Evolutionary conservation across 1,140 invertebrate species (phyloP).

Genomic region (Drosophila kurseongensis): DNA sequence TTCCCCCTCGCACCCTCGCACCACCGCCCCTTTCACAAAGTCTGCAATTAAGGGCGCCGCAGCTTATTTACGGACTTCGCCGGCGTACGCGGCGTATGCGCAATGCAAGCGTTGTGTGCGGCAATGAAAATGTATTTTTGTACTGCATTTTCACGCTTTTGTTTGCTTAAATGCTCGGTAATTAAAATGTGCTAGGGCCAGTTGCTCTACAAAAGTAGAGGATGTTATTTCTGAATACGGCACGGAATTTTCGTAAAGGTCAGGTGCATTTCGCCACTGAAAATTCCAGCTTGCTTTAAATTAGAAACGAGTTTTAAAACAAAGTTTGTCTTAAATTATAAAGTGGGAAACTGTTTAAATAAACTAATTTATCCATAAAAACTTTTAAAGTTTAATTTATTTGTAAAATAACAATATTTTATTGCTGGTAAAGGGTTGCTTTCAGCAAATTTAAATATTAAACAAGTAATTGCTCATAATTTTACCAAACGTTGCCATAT

Average conservation of each 20-base stretch:
- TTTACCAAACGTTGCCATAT: too few species aligned
- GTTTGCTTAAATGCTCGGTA: conserved; percentile 71
- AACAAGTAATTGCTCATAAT: too few species aligned
- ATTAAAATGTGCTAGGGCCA: conserved; percentile 59
- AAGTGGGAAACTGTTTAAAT: neutral
- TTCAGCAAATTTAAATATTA: too few species aligned
- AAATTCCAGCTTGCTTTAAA: conserved; percentile 3
- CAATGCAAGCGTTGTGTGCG: conserved; percentile 12
- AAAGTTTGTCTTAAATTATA: conserved; percentile 13
- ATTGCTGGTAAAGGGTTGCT: too few species aligned
- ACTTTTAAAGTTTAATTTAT: neutral
- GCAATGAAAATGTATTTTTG: conserved; percentile 64
- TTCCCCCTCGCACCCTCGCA: conserved; percentile 14
- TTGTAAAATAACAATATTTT: neutral
- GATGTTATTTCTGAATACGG: neutral
- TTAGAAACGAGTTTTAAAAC: neutral
- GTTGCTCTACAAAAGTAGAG: conserved; percentile 15
- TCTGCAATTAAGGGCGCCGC: conserved; percentile 60
- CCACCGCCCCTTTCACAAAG: conserved; percentile 18
- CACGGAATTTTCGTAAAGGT: conserved; percentile 23
- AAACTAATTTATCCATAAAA: neutral
- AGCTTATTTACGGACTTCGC: conserved; percentile 63
- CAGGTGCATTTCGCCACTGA: neutral
- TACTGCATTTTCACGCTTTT: conserved; percentile 53
- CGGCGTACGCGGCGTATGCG: conserved; percentile 42